A percentile compares a stretch with the other conserved stretches of the same genome.
phyloP scores from a whole-genome alignment of 2,797 vertebrate genomes.

The Anolis apletophallus region DNA sequence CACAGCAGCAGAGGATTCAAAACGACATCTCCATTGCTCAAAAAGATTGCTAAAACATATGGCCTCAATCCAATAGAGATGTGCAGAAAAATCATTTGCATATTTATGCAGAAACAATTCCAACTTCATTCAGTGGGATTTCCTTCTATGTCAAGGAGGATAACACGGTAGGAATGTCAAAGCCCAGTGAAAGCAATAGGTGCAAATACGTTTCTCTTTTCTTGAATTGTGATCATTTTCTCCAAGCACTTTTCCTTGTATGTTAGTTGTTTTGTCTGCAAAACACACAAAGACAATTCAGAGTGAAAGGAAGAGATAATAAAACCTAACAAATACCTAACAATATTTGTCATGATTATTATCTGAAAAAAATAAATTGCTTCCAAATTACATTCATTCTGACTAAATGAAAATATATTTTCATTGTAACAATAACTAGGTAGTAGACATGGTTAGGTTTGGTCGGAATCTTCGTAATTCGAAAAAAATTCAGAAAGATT shows the following conservation, averaged over 20 bases:
- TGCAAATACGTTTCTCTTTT: neutral
- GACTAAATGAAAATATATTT: constrained; percentile 2
- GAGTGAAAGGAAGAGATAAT: neutral
- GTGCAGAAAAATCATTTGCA: neutral
- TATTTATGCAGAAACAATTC: neutral
- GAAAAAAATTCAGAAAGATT: no score
- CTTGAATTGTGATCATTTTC: neutral
- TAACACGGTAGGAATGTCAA: neutral
- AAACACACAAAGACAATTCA: neutral
- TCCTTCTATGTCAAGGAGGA: neutral
- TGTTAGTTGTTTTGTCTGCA: neutral
- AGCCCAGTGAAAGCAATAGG: neutral
- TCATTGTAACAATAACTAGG: constrained; percentile 27
- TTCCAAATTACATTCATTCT: constrained; percentile 35
- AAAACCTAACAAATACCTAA: no score
- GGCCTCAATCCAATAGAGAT: neutral
- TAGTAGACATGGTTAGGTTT: no score
- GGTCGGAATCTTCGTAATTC: no score
- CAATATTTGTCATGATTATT: constrained; percentile 26
- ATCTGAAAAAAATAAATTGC: constrained; percentile 40
- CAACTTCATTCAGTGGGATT: neutral
- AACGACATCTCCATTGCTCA: neutral
- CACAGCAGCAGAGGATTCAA: neutral
- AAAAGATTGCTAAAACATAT: neutral
- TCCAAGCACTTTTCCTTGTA: neutral